Percentiles rank a stretch among this genome's conserved stretches.
These are phyloP conservation scores for Leptura quadrifasciata DNA, from an alignment of 2,888 invertebrate species.

Conservation along the genomic window DNA sequence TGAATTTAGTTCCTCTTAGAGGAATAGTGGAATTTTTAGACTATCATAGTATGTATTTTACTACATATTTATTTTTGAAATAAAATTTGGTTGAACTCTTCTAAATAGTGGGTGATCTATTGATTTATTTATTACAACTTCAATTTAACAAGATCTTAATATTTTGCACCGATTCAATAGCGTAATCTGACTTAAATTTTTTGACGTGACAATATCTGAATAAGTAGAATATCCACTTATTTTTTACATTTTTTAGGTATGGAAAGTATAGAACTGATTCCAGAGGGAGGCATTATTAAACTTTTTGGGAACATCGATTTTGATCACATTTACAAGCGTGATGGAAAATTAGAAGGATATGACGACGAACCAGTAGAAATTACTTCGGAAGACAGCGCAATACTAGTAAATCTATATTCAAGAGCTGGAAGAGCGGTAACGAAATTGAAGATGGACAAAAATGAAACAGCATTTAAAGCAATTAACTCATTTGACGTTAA, in stretches of 20 bases:
- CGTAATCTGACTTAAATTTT: too few relatives aligned
- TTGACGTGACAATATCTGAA: too few relatives aligned
- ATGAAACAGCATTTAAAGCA: constrained; percentile 79
- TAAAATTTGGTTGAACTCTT: too few relatives aligned
- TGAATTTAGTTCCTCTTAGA: too few relatives aligned
- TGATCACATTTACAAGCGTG: constrained; percentile 84
- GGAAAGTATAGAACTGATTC: constrained; percentile 89
- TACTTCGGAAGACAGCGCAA: constrained; percentile 70
- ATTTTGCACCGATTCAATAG: too few relatives aligned
- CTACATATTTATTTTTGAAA: too few relatives aligned
- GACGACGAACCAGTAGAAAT: constrained; percentile 76
- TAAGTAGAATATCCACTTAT: too few relatives aligned
- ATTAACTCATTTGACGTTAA: constrained; percentile 82
- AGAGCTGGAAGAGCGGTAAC: constrained; percentile 71
- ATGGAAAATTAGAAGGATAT: constrained; percentile 81
- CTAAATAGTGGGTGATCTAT: too few relatives aligned
- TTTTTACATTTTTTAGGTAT: constrained; percentile 74
- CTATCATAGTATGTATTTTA: too few relatives aligned
- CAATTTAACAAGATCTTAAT: too few relatives aligned
- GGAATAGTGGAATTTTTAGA: too few relatives aligned
- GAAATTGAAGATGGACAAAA: constrained; percentile 78
- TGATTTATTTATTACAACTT: too few relatives aligned
- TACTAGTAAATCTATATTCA: constrained; percentile 67
- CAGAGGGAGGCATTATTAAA: constrained; percentile 84
- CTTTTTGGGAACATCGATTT: constrained; percentile 87